Evolutionary conservation across 2,113 vertebrate genomes (phyloP), one percentile per base, ranked within the genome.

Genomic region (Muntiacus reevesi): DNA sequence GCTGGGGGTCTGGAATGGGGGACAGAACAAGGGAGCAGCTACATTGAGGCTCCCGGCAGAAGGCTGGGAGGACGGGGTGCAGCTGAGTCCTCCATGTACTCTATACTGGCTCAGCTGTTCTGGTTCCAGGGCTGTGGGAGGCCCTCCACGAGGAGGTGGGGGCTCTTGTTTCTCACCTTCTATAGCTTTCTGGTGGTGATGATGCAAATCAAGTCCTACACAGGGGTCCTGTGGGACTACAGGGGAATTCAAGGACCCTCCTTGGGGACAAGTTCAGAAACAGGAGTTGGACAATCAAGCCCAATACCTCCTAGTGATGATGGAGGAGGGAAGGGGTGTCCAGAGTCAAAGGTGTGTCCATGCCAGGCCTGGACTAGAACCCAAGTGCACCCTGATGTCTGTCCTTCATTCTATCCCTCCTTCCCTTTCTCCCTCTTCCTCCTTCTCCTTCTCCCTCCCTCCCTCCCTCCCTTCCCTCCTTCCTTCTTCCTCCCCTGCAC

Each of bases 141-240:
- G n/a, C 52, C 79, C 2, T 52, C 47, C 60, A 13, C 0, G 7
- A 74, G 47, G 25, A 85, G 23, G 52, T 0, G 8, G 71, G 43
- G 54, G n/a, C 43, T 45, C 23, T 15, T 3, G 10, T 23, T 57
- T 83, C 33, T 43, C 23, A 12, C 33, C 7, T 13, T 89, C 19
- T 62, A 78, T 17, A 17, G 3, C 79, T 45, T 87, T 14, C 59
- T 55, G n/a, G 52, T 13, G 13, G 71, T 10, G 43, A 36, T 11
- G 28, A 50, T 11, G 13, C 1, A 6, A 40, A 45, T 2, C 0
- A 0, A 78, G 15, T 33, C 25, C 45, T 79, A n/a, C 28, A 10
- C 30, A 0, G 6, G 15, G 33, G 27, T 59, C 50, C 57, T 79
- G 16, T 9, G 6, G 57, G 43, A 45, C 13, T 19, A 8, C 1